Conservation (phyloP, 1,140 invertebrate genomes). For the Steinernema khuongi region DNA sequence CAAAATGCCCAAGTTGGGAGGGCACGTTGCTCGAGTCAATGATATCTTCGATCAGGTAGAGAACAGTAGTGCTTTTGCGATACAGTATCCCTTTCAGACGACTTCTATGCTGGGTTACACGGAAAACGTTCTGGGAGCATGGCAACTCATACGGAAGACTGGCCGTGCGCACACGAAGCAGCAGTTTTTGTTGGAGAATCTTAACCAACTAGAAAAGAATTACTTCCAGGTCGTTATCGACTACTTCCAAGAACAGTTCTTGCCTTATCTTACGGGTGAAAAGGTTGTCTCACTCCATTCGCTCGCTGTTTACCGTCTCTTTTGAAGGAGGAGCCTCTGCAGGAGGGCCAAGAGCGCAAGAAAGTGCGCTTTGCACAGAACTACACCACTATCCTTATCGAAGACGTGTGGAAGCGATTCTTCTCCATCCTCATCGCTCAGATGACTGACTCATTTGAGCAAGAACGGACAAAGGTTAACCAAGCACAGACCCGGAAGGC, state of each 20-base stretch:
- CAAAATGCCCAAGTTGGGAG: constrained; percentile 56
- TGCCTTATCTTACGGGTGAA: constrained; percentile 41
- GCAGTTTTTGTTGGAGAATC: constrained; percentile 48
- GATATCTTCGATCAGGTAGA: constrained; percentile 56
- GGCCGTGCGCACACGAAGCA: constrained; percentile 47
- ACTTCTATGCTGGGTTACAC: constrained; percentile 55
- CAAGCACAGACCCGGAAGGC: constrained; percentile 31
- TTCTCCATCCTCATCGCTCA: constrained; percentile 31
- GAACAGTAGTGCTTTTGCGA: background rate
- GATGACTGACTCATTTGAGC: constrained; percentile 39
- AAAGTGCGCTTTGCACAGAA: constrained; percentile 39
- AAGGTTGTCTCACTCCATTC: constrained; percentile 24
- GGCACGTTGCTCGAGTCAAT: constrained; percentile 50
- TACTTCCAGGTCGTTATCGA: constrained; percentile 51
- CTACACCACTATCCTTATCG: constrained; percentile 28
- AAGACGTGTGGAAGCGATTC: constrained; percentile 38
- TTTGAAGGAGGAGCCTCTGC: constrained; percentile 22
- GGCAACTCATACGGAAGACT: constrained; percentile 53
- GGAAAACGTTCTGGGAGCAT: constrained; percentile 51
- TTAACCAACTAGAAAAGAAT: constrained; percentile 55
- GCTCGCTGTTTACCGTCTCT: background rate
- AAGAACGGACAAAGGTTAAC: constrained; percentile 33
- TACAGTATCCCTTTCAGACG: constrained; percentile 37
- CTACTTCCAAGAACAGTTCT: constrained; percentile 44
- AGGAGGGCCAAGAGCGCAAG: constrained; percentile 28